Base-by-base conservation (phyloP, 2,888 invertebrate genomes). In the Conus canariensis region DNA sequence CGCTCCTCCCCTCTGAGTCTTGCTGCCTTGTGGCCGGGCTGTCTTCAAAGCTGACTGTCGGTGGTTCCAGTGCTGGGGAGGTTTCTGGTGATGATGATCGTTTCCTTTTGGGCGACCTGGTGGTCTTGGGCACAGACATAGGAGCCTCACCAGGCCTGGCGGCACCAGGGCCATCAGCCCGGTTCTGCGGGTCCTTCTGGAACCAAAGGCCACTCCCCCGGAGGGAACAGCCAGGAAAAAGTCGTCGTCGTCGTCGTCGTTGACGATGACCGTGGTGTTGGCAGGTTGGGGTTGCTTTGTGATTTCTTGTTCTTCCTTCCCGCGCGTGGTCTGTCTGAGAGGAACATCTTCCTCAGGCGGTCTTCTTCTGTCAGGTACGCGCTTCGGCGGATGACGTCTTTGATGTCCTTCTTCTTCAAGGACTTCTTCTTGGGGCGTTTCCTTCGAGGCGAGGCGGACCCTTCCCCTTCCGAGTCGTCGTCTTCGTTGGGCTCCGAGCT, bases 291-390 rank as follows among this genome's bases (percentile, higher is more conserved):
- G 60, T 22, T 85, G 25, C 14, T 60, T 16, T 25, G 19, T 2
- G 83, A 14, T 70, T 70, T 70, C 70, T 83, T 83, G 56, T 58
- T 83, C 14, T 85, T 59, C 60, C n/a, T 85, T n/a, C 58, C 56
- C 9, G 25, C 7, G 85, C 25, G 90, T 1, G 64, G 82, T 4
- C 67, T 70, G 3, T 80, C 70, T 4, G 56, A 60, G 14, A 88
- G 87, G n/a, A 90, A 30, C 85, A 88, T 70, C 25, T 83, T 87
- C 19, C 89, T 45, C 3, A 89, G 85, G 77, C 64, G 56, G 82
- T 87, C 87, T 16, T 67, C 89, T 19, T 89, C 89, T 56, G 58
- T 89, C 60, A 67, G 67, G 64, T 56, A 88, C 14, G 67, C 87
- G 64, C 77, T 89, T 30, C 83, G 77, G 70, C 74, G 87, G n/a